Conservation (phyloP, 1,140 invertebrate species). For the Ditylenchus dipsaci region DNA sequence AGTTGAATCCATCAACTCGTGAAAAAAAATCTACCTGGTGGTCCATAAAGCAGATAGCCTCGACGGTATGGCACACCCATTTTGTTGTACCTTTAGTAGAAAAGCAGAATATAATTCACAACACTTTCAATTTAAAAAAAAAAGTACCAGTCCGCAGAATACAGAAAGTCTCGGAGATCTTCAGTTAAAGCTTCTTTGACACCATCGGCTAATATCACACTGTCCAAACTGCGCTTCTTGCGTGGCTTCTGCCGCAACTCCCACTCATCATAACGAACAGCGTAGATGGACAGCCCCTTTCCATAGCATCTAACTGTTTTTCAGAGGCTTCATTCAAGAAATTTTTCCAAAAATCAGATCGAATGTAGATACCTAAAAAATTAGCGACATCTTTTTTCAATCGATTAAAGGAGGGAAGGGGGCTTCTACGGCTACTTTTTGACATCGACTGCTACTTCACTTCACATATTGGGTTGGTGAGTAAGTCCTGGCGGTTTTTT, state of each 20-base stretch:
- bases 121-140: slow-evolving; percentile 72
- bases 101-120: slow-evolving; percentile 77
- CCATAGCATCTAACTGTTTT: slow-evolving; percentile 41
- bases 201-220: neutral
- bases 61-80: slow-evolving; percentile 68
- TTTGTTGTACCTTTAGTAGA: slow-evolving; percentile 44
- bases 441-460: no score
- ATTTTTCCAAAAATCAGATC: slow-evolving; percentile 29
- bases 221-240: neutral
- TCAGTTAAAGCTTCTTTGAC: neutral
- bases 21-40: no score
- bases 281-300: slow-evolving; percentile 62
- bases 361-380: no score
- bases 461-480: no score
- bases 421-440: no score
- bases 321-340: slow-evolving; percentile 40
- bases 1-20: no score
- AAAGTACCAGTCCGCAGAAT: neutral
- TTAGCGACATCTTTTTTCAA: slow-evolving; percentile 8
- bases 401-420: no score
- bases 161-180: neutral
- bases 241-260: neutral
- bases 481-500: no score
- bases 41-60: slow-evolving; percentile 86
- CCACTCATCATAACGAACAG: slow-evolving; percentile 77